These are phyloP conservation scores for Ophthalmolycus amberensis DNA, from an alignment of 2,113 vertebrate genomes.

Conservation along the genomic window DNA sequence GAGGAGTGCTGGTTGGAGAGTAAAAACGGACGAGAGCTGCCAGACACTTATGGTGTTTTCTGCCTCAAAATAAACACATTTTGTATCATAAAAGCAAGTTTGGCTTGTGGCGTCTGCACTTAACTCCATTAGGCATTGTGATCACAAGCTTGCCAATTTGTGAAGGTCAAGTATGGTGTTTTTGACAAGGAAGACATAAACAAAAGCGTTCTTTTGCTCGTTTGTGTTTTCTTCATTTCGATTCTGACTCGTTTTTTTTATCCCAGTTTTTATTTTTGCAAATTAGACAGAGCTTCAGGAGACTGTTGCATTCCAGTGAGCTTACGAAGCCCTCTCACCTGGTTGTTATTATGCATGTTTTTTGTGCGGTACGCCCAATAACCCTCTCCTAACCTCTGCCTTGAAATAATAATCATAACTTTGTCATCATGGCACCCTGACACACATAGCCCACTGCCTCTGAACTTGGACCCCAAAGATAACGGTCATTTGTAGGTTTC, in stretches of 20 bases:
- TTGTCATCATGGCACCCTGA: conserved; percentile 53
- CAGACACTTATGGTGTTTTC: conserved; percentile 5
- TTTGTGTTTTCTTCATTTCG: conserved; percentile 8
- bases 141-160: conserved; percentile 18
- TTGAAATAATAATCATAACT: conserved; percentile 74
- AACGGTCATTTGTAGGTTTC: conserved; percentile 60
- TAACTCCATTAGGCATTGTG: conserved; percentile 4
- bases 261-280: conserved; percentile 46
- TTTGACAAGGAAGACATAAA: conserved; percentile 3
- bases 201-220: neutral
- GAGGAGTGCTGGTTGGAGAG: conserved; percentile 26
- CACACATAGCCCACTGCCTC: conserved; percentile 44
- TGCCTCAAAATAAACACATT: conserved; percentile 29
- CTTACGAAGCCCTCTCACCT: conserved; percentile 69
- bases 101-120: conserved; percentile 8
- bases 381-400: conserved; percentile 67
- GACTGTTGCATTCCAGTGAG: conserved; percentile 61
- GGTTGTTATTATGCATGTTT: conserved; percentile 77
- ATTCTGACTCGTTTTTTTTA: conserved; percentile 23
- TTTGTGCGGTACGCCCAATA: conserved; percentile 56
- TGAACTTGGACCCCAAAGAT: conserved; percentile 39
- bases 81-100: conserved; percentile 29
- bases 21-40: conserved; percentile 1
- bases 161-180: conserved; percentile 24
- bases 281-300: conserved; percentile 35